Percentiles rank a stretch among this genome's conserved stretches.
Evolutionary conservation across 2,888 invertebrate genomes (phyloP).

Genomic region (Caenorhabditis sp.): DNA sequence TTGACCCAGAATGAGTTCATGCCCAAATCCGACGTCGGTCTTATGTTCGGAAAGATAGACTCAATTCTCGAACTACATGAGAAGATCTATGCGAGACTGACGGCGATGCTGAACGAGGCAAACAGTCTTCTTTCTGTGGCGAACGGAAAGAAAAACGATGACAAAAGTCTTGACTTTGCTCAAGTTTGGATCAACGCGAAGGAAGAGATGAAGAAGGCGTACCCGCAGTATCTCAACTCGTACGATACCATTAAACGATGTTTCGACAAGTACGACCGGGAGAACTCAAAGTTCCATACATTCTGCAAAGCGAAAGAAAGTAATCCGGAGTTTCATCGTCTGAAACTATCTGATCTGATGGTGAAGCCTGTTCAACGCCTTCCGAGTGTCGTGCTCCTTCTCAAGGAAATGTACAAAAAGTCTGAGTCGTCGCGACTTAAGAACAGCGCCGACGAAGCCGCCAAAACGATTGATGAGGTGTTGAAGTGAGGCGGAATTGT

Average conservation of each 20-base stretch:
- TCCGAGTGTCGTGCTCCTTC: slow-evolving; percentile 90
- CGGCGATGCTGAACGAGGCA: slow-evolving; percentile 86
- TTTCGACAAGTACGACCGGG: slow-evolving; percentile 90
- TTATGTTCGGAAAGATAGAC: slow-evolving; percentile 81
- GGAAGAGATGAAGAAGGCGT: slow-evolving; percentile 82
- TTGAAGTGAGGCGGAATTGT: slow-evolving; percentile 83
- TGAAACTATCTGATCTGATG: slow-evolving; percentile 93
- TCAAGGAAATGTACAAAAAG: slow-evolving; percentile 91
- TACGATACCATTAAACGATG: slow-evolving; percentile 97
- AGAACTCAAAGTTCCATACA: slow-evolving; percentile 96
- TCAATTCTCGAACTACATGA: slow-evolving; percentile 91
- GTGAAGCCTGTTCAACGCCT: slow-evolving; percentile 97
- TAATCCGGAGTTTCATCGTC: slow-evolving; percentile 94
- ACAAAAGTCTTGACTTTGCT: slow-evolving; percentile 49
- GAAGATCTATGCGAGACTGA: slow-evolving; percentile 83
- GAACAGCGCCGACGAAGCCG: slow-evolving; percentile 86
- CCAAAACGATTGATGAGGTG: slow-evolving; percentile 87
- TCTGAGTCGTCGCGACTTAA: slow-evolving; percentile 88
- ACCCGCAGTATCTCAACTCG: slow-evolving; percentile 98
- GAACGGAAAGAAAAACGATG: slow-evolving; percentile 44
- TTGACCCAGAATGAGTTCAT: slow-evolving; percentile 85
- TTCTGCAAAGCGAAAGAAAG: slow-evolving; percentile 87
- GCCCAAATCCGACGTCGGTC: slow-evolving; percentile 68
- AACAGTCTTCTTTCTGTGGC: slow-evolving; percentile 13
- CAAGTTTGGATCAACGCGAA: slow-evolving; percentile 84